These are phyloP conservation scores for Bolinopsis microptera DNA, from an alignment of 37 sponge, comb jelly and placozoan species.

Conservation along the genomic window DNA sequence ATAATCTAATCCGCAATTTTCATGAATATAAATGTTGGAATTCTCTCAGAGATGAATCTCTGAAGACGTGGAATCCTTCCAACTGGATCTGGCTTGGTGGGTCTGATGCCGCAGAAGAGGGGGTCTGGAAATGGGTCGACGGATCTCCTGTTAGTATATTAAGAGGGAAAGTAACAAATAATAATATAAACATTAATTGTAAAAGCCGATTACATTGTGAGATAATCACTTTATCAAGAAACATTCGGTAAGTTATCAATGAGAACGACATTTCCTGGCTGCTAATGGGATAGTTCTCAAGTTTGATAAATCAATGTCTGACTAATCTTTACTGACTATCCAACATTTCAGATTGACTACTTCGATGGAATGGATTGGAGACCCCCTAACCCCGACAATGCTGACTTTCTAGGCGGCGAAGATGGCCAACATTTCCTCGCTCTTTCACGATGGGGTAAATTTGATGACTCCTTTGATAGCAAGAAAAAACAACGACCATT, in stretches of 20 bases:
- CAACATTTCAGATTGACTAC: too few species aligned
- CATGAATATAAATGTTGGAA: too few species aligned
- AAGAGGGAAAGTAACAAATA: too few species aligned
- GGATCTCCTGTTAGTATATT: background rate
- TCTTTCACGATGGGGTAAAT: conserved; percentile 15
- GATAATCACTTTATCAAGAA: too few species aligned
- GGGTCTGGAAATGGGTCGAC: conserved; percentile 4
- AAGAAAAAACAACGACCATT: background rate
- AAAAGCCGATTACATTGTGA: too few species aligned
- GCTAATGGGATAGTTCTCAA: too few species aligned
- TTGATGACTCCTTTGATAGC: background rate
- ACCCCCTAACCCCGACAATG: conserved; percentile 23
- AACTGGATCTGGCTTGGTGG: conserved; percentile 27
- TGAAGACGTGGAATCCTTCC: background rate
- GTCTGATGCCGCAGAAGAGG: background rate
- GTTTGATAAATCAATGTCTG: too few species aligned
- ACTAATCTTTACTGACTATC: too few species aligned
- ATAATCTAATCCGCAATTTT: too few species aligned
- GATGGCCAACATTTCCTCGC: background rate
- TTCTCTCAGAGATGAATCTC: background rate
- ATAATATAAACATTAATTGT: too few species aligned
- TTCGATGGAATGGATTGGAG: conserved; percentile 25
- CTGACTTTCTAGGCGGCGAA: background rate
- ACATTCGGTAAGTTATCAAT: too few species aligned
- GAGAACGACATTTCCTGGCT: too few species aligned